A percentile compares a stretch with the other conserved stretches of the same genome.
These are phyloP conservation scores for Amblyteles armatorius DNA, from an alignment of 2,888 invertebrate genomes.

Conservation along the genomic window DNA sequence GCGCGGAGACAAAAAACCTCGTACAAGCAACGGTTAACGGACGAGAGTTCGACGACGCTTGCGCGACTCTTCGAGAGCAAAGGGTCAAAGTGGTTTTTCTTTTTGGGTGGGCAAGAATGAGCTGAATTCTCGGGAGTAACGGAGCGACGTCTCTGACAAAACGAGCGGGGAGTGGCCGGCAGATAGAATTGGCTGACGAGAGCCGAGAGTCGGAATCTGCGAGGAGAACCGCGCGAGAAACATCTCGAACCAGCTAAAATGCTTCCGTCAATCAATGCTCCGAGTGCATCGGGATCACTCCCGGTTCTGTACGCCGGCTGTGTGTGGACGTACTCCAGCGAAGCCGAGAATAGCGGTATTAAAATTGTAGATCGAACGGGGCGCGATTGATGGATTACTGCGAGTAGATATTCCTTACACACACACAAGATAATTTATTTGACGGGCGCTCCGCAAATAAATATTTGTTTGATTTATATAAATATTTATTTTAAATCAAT, in stretches of 20 bases:
- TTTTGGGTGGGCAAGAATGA: background rate
- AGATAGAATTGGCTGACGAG: conserved; percentile 1
- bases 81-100: too few relatives aligned
- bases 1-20: background rate
- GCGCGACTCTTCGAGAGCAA: background rate
- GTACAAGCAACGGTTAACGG: background rate
- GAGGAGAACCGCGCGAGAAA: conserved; percentile 27
- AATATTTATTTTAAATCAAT: too few relatives aligned
- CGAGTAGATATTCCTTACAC: background rate
- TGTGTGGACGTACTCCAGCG: conserved; percentile 15
- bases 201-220: background rate
- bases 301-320: background rate
- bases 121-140: background rate
- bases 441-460: too few relatives aligned
- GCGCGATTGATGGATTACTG: conserved; percentile 47
- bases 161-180: background rate
- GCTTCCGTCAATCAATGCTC: conserved; percentile 52
- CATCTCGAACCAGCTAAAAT: conserved; percentile 27
- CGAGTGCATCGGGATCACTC: conserved; percentile 22
- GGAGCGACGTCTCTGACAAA: conserved; percentile 8
- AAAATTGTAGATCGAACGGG: conserved; percentile 33
- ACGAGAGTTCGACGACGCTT: background rate
- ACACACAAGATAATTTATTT: too few relatives aligned
- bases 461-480: too few relatives aligned
- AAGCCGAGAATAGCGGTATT: conserved; percentile 43